A percentile compares a stretch with the other conserved stretches of the same genome.
Evolutionary conservation across 1,140 invertebrate species (phyloP).

Genomic region (Rhopalosiphum padi): DNA sequence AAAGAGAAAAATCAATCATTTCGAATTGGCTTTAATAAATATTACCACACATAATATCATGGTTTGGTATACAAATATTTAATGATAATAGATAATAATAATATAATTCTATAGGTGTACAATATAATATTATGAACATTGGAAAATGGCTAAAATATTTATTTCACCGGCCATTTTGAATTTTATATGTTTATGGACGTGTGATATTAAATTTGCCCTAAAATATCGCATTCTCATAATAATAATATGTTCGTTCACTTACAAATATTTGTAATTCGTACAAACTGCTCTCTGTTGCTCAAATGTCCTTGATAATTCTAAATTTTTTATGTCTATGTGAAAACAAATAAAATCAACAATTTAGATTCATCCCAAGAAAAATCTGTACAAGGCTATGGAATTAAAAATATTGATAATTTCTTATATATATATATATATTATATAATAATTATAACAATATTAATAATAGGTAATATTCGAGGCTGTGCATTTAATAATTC

Average conservation of each 20-base stretch:
- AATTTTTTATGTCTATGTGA: no score
- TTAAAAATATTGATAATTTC: neutral
- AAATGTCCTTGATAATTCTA: neutral
- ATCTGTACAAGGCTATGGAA: neutral
- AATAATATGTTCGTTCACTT: neutral
- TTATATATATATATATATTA: neutral
- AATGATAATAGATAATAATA: slow-evolving; percentile 10
- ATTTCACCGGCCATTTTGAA: neutral
- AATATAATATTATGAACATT: neutral
- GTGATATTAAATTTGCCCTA: neutral
- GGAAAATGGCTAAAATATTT: neutral
- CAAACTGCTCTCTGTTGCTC: neutral
- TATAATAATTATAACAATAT: neutral
- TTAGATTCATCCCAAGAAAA: neutral
- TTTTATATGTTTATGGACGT: neutral
- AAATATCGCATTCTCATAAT: neutral
- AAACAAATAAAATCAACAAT: neutral
- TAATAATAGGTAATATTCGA: neutral
- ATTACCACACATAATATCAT: neutral
- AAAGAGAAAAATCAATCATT: neutral
- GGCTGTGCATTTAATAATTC: neutral
- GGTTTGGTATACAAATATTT: neutral
- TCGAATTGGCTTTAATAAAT: neutral
- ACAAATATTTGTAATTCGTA: neutral
- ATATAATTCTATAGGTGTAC: neutral